phyloP scores from a whole-genome alignment of 2,113 vertebrate species.

The Hoplias malabaricus region DNA sequence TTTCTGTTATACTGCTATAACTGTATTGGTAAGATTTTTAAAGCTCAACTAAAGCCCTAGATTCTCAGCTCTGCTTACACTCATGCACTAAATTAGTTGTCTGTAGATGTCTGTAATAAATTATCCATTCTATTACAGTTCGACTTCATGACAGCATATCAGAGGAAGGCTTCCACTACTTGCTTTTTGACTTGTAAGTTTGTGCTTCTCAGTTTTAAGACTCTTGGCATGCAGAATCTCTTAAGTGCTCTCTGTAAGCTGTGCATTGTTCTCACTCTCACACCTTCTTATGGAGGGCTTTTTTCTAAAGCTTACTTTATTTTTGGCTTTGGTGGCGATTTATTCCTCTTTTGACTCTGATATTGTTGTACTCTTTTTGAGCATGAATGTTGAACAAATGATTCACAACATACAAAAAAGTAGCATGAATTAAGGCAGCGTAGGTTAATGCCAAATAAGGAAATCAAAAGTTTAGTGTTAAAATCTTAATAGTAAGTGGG shows the following conservation, averaged over 20 bases:
- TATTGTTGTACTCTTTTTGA: neutral
- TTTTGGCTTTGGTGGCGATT: neutral
- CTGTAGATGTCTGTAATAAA: neutral
- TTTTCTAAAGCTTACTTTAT: neutral
- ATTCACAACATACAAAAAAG: neutral
- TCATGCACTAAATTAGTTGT: constrained; percentile 1
- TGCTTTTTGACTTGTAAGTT: constrained; percentile 53
- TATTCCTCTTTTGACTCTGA: neutral
- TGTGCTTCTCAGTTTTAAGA: neutral
- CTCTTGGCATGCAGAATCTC: neutral
- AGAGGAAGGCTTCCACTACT: constrained; percentile 54
- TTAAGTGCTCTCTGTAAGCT: neutral
- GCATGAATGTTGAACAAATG: neutral
- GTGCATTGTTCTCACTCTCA: neutral
- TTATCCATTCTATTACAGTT: constrained; percentile 32
- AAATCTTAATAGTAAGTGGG: neutral
- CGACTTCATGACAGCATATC: constrained; percentile 57
- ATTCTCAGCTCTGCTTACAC: neutral
- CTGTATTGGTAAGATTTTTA: neutral
- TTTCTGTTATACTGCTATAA: neutral
- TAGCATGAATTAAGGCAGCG: neutral
- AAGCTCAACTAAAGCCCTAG: neutral
- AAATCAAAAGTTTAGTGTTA: neutral
- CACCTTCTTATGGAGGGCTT: neutral
- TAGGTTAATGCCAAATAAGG: neutral